Conservation (phyloP, 2,888 invertebrate species). For the Caenorhabditis sinica region DNA sequence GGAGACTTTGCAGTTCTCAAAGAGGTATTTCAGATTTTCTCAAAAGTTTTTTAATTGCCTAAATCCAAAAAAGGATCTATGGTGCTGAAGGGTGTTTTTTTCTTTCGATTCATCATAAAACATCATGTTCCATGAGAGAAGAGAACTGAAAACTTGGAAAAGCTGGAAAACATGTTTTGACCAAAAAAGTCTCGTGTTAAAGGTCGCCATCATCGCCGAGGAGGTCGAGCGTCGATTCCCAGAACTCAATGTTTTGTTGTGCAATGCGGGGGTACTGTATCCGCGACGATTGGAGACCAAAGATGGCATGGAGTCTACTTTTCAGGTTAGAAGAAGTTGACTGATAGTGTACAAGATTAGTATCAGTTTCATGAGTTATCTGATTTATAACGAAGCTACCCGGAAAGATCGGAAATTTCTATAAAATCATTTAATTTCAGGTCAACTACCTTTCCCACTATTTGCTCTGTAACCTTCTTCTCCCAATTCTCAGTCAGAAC, state of each 20-base stretch:
- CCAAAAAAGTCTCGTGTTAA: conserved; percentile 40
- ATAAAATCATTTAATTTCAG: conserved; percentile 65
- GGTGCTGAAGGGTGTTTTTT: conserved; percentile 19
- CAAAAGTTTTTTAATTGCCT: not conserved
- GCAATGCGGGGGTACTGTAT: conserved; percentile 81
- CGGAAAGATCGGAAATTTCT: not conserved
- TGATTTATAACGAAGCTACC: not conserved
- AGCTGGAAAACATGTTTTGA: conserved; percentile 52
- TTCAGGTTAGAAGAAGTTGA: conserved; percentile 80
- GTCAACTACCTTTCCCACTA: conserved; percentile 83
- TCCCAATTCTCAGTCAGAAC: conserved; percentile 76
- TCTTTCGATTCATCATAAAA: conserved; percentile 46
- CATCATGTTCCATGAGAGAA: conserved; percentile 5
- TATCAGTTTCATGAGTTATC: not conserved
- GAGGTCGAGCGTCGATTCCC: conserved; percentile 80
- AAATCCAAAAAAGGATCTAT: conserved; percentile 13
- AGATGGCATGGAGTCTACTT: conserved; percentile 81
- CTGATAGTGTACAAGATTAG: too few relatives aligned
- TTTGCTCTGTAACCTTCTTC: conserved; percentile 76
- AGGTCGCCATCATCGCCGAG: conserved; percentile 80
- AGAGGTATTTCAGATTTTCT: conserved; percentile 68
- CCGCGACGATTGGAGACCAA: conserved; percentile 75
- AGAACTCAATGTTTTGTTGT: conserved; percentile 78
- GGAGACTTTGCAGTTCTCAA: conserved; percentile 79
- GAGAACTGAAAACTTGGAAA: conserved; percentile 3